A percentile compares a stretch with the other conserved stretches of the same genome.
Conservation (phyloP, 2,888 invertebrate species). For the Ophion slaviceki region DNA sequence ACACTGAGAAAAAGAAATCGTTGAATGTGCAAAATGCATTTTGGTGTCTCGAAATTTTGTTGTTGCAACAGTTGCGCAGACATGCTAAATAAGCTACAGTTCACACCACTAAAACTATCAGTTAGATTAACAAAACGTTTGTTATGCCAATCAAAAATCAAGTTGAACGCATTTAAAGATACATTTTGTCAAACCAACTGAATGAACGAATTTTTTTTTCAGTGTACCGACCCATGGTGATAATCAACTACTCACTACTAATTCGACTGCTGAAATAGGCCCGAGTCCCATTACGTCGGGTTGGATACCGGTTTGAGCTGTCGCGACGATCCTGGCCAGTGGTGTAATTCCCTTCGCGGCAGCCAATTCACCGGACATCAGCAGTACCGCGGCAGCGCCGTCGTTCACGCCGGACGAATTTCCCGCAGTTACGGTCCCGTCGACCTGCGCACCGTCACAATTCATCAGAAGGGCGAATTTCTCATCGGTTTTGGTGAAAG, state of each 20-base stretch:
- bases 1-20: too few species aligned
- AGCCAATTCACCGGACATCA: slow-evolving; percentile 88
- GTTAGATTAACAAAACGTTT: too few species aligned
- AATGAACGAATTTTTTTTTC: background rate
- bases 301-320: slow-evolving; percentile 91
- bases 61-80: too few species aligned
- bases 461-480: background rate
- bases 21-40: too few species aligned
- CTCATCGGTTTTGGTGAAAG: background rate
- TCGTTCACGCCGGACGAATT: slow-evolving; percentile 94
- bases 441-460: slow-evolving; percentile 77
- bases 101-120: too few species aligned
- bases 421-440: slow-evolving; percentile 90
- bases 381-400: slow-evolving; percentile 93
- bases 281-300: slow-evolving; percentile 92
- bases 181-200: too few species aligned
- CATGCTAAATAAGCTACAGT: too few species aligned
- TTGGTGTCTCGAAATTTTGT: too few species aligned
- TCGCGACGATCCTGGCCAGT: slow-evolving; percentile 90
- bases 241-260: slow-evolving; percentile 85
- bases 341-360: slow-evolving; percentile 86
- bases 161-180: too few species aligned
- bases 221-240: background rate
- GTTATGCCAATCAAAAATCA: too few species aligned
- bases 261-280: slow-evolving; percentile 89